A percentile compares a stretch with the other conserved stretches of the same genome.
Evolutionary conservation across 2,113 vertebrate species (phyloP).

Genomic region (Gallinago media): DNA sequence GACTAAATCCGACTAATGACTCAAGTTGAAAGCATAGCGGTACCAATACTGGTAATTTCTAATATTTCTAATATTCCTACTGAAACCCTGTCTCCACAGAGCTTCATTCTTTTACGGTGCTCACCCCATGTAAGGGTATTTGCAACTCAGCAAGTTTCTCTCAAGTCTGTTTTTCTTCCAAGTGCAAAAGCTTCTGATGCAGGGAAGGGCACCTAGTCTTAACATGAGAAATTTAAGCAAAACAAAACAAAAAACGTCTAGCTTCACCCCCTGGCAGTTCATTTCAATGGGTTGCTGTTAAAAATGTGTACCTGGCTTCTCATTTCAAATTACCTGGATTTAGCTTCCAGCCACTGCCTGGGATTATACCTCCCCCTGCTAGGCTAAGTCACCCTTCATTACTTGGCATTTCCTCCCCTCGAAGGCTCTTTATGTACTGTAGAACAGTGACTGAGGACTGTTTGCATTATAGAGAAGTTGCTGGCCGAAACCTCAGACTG

Average conservation of each 20-base stretch:
- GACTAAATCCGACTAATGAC: neutral
- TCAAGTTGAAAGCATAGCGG: neutral
- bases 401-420: neutral
- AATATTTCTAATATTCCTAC: neutral
- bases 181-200: neutral
- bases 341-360: neutral
- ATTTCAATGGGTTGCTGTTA: neutral
- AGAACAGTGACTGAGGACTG: neutral
- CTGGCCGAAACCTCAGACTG: neutral
- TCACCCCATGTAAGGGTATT: neutral
- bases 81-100: neutral
- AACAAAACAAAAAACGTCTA: rapidly evolving
- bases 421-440: neutral
- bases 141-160: neutral
- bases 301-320: neutral
- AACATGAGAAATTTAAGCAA: neutral
- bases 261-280: neutral
- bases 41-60: neutral
- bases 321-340: neutral
- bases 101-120: neutral
- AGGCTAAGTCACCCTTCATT: neutral
- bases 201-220: neutral
- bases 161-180: neutral
- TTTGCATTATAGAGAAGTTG: neutral
- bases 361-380: neutral